These are phyloP conservation scores for Steromphala cineraria DNA, from an alignment of 2,888 invertebrate genomes.

Conservation along the genomic window DNA sequence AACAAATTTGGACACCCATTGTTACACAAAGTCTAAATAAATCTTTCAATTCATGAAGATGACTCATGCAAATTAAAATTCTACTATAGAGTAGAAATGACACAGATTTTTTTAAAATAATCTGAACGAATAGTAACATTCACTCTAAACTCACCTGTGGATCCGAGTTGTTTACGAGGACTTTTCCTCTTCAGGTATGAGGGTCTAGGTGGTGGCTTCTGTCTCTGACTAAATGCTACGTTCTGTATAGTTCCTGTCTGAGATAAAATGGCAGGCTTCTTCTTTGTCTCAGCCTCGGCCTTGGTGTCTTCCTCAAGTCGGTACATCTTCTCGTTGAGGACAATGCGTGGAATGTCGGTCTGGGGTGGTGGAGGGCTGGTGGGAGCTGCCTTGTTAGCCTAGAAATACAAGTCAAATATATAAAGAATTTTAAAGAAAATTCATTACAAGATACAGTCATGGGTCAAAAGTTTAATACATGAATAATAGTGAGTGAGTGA, in stretches of 20 bases:
- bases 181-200: slow-evolving; percentile 32
- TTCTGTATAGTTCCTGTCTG: slow-evolving; percentile 60
- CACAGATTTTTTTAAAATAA: too few species aligned
- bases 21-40: too few species aligned
- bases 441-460: too few species aligned
- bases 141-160: too few species aligned
- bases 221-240: slow-evolving; percentile 53
- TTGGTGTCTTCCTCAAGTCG: background rate
- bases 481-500: too few species aligned
- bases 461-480: too few species aligned
- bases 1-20: too few species aligned
- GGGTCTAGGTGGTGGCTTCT: slow-evolving; percentile 47
- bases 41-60: too few species aligned
- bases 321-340: background rate
- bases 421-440: background rate
- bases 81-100: too few species aligned
- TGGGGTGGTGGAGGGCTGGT: background rate
- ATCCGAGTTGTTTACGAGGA: background rate
- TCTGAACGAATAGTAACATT: too few species aligned
- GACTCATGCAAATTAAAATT: too few species aligned
- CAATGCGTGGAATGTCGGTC: background rate
- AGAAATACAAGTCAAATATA: background rate
- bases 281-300: slow-evolving; percentile 35
- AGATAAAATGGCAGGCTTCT: slow-evolving; percentile 67
- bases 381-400: background rate